Base-by-base conservation (phyloP, 1,140 invertebrate species). In the Ditylenchus dipsaci region DNA sequence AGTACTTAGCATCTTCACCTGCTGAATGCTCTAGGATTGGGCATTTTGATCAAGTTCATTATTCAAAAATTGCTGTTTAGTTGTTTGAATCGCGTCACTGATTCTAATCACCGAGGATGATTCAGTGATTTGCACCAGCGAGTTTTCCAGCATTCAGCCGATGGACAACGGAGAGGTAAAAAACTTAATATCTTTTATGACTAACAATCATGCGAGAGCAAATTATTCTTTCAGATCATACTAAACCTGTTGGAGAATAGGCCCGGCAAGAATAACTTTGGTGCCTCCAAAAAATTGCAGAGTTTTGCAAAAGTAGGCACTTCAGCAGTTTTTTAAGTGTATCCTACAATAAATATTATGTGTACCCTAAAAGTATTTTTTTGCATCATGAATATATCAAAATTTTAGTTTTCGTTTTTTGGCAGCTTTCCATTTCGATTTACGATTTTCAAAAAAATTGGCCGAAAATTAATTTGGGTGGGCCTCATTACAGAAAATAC, bases 101-200 rank as follows among this genome's bases (percentile, higher is more conserved):
- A 87, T 88, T 65, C 89, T 90, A 0, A 91, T 95, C 17, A 88
- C 86, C 0, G 87, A 87, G 65, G 94, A 98, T 81, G 90, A 96
- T 84, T 90, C 91, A 56, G 93, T 98, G 1, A 90, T 95, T 65
- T 98, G 95, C 84, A 69, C 90, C 17, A 96, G 91, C 0, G 90
- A 93, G 78, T 95, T 91, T 82, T 96, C 95, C 0, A 92, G 92
- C 85, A 91, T 97, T 73, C 91, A 97, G 0, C 95, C 95, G 0
- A 85, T 99, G 42, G 93, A 96, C 86, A 90, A 91, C 62, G 95
- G 94, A 74, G 95, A 97, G 86, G 90, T 91, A n/a, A n/a, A n/a
- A n/a, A n/a, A n/a, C n/a, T n/a, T n/a, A n/a, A n/a, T n/a, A n/a
- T n/a, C n/a, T n/a, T n/a, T n/a, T n/a, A n/a, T n/a, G n/a, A n/a